Conservation (phyloP, 2,888 invertebrate genomes). For the Rhopalosiphum nymphaeae region DNA sequence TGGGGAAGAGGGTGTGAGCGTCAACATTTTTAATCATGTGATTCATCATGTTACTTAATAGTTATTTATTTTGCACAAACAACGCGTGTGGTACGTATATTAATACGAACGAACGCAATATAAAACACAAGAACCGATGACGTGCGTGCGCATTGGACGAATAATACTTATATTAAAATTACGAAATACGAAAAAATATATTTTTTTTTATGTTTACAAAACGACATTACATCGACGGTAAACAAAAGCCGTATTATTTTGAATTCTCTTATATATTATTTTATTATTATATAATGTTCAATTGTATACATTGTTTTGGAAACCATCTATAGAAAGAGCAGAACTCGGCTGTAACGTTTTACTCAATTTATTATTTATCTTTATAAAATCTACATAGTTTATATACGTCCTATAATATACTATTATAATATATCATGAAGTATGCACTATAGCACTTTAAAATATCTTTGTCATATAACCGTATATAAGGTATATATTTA, state of each 20-base stretch:
- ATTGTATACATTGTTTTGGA: background rate
- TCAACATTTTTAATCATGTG: conserved; percentile 15
- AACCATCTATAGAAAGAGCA: background rate
- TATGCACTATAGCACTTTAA: background rate
- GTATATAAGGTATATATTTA: background rate
- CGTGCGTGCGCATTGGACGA: background rate
- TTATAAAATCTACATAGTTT: background rate
- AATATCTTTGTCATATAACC: background rate
- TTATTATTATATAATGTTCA: background rate
- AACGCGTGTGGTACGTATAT: background rate
- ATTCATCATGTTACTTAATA: conserved; percentile 30
- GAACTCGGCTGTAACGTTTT: background rate
- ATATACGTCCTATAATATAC: background rate
- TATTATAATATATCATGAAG: background rate
- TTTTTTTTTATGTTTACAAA: background rate
- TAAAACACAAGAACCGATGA: background rate
- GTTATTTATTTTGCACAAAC: background rate
- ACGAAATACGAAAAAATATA: background rate
- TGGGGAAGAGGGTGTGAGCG: too few species aligned
- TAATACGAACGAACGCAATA: background rate
- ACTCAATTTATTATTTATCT: background rate
- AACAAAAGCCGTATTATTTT: background rate
- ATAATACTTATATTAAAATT: background rate
- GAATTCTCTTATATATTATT: background rate
- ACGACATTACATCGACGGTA: background rate